Evolutionary conservation across 2,888 invertebrate species (phyloP).

Genomic region (Drosophila falleni): DNA sequence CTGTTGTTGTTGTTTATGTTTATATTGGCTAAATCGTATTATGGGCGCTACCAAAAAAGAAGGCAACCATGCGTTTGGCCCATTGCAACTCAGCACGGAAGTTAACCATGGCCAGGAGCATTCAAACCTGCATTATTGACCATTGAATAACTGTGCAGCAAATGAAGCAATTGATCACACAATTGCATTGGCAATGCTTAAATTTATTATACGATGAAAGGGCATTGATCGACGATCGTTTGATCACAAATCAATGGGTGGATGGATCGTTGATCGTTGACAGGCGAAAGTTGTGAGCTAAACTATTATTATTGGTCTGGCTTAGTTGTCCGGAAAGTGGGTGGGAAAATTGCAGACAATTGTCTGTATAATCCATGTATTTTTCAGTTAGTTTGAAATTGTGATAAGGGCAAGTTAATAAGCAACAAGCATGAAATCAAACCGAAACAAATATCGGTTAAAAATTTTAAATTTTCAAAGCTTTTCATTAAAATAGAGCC

Average conservation of each 20-base stretch:
- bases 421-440: no score
- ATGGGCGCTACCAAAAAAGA: slow-evolving; percentile 48
- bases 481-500: no score
- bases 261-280: slow-evolving; percentile 36
- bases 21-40: slow-evolving; percentile 30
- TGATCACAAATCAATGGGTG: slow-evolving; percentile 24
- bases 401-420: no score
- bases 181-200: slow-evolving; percentile 34
- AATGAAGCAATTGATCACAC: slow-evolving; percentile 57
- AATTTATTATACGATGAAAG: slow-evolving; percentile 52
- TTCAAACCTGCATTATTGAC: slow-evolving; percentile 28
- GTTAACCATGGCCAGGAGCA: slow-evolving; percentile 60
- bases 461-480: no score
- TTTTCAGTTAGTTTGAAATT: no score
- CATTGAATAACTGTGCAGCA: slow-evolving; percentile 40
- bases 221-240: slow-evolving; percentile 58
- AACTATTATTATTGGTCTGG: slow-evolving; percentile 35
- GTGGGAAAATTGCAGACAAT: slow-evolving; percentile 16
- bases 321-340: slow-evolving; percentile 49
- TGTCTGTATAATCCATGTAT: background rate
- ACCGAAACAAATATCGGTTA: no score
- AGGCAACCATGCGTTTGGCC: slow-evolving; percentile 57
- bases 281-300: slow-evolving; percentile 57
- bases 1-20: slow-evolving; percentile 44
- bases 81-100: slow-evolving; percentile 51